Conservation (phyloP, 2,113 vertebrate species). For the Heterochromis multidens region DNA sequence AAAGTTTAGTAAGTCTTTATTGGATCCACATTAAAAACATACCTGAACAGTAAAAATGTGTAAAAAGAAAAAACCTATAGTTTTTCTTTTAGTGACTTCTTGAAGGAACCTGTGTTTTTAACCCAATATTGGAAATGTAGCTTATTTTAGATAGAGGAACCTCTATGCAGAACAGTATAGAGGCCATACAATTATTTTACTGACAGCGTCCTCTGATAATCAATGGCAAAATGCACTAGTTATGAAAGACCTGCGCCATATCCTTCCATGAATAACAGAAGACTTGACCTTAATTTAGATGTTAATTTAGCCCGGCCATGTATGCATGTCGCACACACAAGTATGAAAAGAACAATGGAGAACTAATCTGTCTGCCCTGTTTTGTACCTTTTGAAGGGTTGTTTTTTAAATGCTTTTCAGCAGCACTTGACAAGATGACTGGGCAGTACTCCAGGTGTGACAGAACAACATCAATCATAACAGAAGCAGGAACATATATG, state of each 20-base stretch:
- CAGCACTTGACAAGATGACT: neutral
- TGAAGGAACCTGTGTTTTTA: too few relatives aligned
- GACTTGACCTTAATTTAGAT: neutral
- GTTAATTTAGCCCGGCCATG: neutral
- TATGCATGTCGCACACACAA: neutral
- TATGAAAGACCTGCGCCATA: neutral
- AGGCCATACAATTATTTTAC: neutral
- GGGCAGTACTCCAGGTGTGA: neutral
- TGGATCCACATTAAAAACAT: too few relatives aligned
- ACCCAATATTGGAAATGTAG: too few relatives aligned
- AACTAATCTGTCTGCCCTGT: neutral
- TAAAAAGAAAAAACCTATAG: neutral
- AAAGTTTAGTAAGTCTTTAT: too few relatives aligned
- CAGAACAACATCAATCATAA: neutral
- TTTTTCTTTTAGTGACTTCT: too few relatives aligned
- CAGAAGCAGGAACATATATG: neutral
- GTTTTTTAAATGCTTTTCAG: neutral
- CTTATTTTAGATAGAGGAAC: neutral
- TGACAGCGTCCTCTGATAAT: neutral
- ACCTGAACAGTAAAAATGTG: neutral
- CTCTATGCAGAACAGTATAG: neutral
- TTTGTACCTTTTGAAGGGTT: neutral
- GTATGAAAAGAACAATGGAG: neutral
- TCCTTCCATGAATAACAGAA: neutral
- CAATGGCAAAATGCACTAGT: neutral